These are phyloP conservation scores for Conus canariensis DNA, from an alignment of 2,888 invertebrate species.

Conservation along the genomic window DNA sequence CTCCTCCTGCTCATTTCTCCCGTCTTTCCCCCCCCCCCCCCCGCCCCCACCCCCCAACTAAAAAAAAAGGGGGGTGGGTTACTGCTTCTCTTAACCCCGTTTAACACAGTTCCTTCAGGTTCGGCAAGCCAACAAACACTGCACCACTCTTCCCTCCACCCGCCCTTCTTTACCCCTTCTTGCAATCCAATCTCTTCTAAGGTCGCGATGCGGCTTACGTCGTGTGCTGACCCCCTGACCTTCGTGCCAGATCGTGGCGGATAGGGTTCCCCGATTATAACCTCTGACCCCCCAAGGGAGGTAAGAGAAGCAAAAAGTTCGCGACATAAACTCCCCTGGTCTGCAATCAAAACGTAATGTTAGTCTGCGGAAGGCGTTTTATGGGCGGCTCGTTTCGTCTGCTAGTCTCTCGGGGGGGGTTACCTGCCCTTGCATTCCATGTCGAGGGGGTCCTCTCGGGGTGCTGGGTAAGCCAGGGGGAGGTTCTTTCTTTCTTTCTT, in stretches of 20 bases:
- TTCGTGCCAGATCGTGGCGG: conserved; percentile 17
- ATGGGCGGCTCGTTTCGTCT: not conserved
- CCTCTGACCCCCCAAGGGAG: conserved; percentile 30
- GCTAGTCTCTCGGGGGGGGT: not conserved
- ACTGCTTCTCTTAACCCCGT: not conserved
- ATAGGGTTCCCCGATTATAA: conserved; percentile 24
- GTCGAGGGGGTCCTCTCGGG: not conserved
- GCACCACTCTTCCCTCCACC: not conserved
- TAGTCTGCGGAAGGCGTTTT: conserved; percentile 20
- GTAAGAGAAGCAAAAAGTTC: conserved; percentile 28
- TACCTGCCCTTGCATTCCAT: not conserved
- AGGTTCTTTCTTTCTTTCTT: not conserved
- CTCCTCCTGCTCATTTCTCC: too few species aligned
- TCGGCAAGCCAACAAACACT: not conserved
- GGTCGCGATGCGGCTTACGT: conserved; percentile 20
- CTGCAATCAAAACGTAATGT: conserved; percentile 34
- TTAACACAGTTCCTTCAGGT: not conserved
- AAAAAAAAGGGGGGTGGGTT: not conserved
- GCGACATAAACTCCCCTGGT: conserved; percentile 13
- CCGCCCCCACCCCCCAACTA: too few species aligned
- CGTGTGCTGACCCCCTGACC: conserved; percentile 7
- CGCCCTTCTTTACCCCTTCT: not conserved
- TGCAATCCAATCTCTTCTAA: conserved; percentile 6
- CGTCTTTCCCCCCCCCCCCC: too few species aligned
- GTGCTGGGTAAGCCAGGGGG: too few species aligned